Base-by-base conservation (phyloP, 2,797 vertebrate species). In the Crenichthys baileyi region DNA sequence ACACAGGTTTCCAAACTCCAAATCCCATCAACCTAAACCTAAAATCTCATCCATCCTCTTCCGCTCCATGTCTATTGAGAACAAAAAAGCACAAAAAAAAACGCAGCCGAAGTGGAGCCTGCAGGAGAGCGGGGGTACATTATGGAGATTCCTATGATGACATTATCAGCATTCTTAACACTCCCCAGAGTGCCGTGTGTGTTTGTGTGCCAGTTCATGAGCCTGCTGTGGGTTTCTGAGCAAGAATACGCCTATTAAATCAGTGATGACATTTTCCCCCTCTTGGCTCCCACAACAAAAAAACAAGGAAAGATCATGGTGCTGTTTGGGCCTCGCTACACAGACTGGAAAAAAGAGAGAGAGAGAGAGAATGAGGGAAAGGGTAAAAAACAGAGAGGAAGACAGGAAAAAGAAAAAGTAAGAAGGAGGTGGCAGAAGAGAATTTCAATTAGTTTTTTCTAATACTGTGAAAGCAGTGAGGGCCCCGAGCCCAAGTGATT, bases 391-490 rank as follows among this genome's bases (percentile, higher is more conserved):
- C 18, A 44, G 76, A 80, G 36, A 26, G 50, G 61, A 36, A 76
- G 68, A 58, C 31, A 65, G 73, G 72, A 77, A 83, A 39, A 60
- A 60, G 79, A 76, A 79, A 67, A 70, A 79, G 51, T 75, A 79
- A 80, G 73, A 83, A 73, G 84, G 81, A 84, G 81, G 76, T 80
- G 85, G 87, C 80, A 88, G 87, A 89, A 90, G 91, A 88, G 93
- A 95, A 94, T 94, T 95, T 96, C 94, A 95, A 95, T 95, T 94
- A 95, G 95, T 94, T 95, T 70, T 70, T 70, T 95, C 93, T 95
- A 96, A 95, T 95, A 93, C 92, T 93, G 91, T 90, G 93, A 95
- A 94, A 95, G 94, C 93, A 93, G 93, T 86, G 87, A 93, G 91
- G 91, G 94, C 93, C 94, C 91, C 82, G 83, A 94, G 94, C 93